Evolutionary conservation across 2,113 vertebrate genomes (phyloP).

Genomic region (Myocastor coypus): DNA sequence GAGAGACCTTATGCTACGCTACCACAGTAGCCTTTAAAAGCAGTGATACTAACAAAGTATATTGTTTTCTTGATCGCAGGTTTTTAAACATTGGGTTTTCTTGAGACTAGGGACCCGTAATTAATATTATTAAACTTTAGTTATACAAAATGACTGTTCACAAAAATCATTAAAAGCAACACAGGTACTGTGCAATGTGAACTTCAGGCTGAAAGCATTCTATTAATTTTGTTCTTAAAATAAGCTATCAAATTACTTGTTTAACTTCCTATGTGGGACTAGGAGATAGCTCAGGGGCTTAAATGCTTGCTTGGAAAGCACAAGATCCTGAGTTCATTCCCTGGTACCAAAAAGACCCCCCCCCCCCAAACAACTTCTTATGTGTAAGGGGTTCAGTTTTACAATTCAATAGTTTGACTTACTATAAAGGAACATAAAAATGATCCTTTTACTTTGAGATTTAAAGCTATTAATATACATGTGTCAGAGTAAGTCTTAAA

Average conservation of each 20-base stretch:
- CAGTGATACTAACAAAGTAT: not conserved
- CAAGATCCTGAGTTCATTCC: no score
- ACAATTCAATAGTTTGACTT: constrained; percentile 20
- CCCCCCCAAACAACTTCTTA: not conserved
- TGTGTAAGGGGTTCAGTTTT: not conserved
- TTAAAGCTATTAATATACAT: not conserved
- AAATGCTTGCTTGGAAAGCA: no score
- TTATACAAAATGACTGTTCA: constrained; percentile 32
- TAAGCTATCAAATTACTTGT: not conserved
- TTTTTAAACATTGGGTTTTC: constrained; percentile 32
- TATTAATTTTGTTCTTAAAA: constrained; percentile 55
- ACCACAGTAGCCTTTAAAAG: not conserved
- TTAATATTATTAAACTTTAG: constrained; percentile 26
- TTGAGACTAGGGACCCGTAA: not conserved
- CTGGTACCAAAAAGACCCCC: no score
- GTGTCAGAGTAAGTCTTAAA: constrained; percentile 19
- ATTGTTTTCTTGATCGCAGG: not conserved
- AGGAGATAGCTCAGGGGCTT: no score
- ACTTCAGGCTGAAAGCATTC: not conserved
- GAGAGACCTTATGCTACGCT: not conserved
- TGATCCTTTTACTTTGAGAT: constrained; percentile 31
- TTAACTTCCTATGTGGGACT: not conserved
- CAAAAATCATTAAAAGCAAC: constrained; percentile 8
- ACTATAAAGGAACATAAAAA: not conserved
- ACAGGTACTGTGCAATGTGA: not conserved